phyloP scores from a whole-genome alignment of 2,113 vertebrate species.

The Burhinus bistriatus region DNA sequence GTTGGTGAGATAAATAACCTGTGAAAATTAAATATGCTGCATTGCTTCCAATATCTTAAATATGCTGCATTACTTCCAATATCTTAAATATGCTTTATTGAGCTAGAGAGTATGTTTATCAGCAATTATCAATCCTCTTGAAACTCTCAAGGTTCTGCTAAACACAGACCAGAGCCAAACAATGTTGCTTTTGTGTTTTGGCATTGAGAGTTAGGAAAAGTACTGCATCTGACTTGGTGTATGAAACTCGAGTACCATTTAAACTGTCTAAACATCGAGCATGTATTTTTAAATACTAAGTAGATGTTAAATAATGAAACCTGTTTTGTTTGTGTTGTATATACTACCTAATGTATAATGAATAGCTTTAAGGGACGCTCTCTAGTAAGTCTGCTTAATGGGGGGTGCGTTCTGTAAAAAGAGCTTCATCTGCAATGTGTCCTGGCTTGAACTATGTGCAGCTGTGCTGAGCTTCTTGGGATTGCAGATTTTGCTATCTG shows the following conservation, averaged over 20 bases:
- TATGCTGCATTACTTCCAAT: neutral
- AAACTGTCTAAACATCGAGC: neutral
- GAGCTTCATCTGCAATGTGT: neutral
- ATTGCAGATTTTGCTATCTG: neutral
- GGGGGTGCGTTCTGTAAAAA: neutral
- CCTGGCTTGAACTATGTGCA: neutral
- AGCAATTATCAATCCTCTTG: neutral
- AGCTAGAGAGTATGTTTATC: neutral
- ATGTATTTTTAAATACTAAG: neutral
- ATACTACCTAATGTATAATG: neutral
- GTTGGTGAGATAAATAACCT: neutral
- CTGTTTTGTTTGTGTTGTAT: neutral
- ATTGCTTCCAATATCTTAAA: neutral
- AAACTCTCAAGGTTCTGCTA: neutral
- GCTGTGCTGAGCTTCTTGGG: conserved; percentile 6
- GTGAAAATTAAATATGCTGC: neutral
- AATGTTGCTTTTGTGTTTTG: neutral
- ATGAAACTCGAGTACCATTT: neutral
- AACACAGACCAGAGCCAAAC: neutral
- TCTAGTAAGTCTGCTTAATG: neutral
- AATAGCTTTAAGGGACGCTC: neutral
- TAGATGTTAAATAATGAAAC: neutral
- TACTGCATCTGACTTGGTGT: neutral
- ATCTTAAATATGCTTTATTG: neutral
- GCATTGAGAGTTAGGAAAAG: neutral